phyloP scores from a whole-genome alignment of 2,797 vertebrate species.

The Pogoniulus pusillus region DNA sequence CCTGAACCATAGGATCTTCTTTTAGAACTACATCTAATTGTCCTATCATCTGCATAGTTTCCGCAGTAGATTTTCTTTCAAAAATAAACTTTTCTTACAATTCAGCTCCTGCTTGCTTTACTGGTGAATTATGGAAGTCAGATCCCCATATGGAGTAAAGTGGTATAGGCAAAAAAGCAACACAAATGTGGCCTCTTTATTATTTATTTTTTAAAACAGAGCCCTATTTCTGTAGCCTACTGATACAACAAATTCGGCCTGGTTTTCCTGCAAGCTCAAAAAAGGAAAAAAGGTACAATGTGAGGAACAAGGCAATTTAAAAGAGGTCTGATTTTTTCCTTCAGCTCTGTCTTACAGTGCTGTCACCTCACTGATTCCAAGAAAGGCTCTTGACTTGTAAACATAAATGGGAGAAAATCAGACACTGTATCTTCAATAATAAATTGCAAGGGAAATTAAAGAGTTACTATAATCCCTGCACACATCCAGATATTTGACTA shows the following conservation, averaged over 20 bases:
- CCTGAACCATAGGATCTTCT: neutral
- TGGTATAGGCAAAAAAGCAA: neutral
- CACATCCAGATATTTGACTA: neutral
- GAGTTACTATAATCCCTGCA: neutral
- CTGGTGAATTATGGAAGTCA: neutral
- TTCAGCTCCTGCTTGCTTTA: neutral
- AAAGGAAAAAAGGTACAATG: neutral
- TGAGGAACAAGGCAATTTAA: neutral
- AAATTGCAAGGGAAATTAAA: conserved; percentile 11
- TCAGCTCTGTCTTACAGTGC: neutral
- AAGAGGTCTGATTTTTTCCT: neutral
- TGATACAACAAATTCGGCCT: neutral
- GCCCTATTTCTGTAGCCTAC: neutral
- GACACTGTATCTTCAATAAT: neutral
- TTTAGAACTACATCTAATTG: neutral
- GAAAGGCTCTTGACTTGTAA: neutral
- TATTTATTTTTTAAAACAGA: neutral
- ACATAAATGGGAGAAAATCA: neutral
- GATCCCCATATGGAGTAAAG: neutral
- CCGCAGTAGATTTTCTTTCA: neutral
- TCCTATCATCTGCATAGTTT: neutral
- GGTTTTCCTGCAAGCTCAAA: neutral
- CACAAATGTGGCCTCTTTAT: neutral
- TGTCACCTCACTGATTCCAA: neutral
- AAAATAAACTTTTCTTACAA: neutral